phyloP scores from a whole-genome alignment of 2,113 vertebrate species.

The Chrysemys picta region DNA sequence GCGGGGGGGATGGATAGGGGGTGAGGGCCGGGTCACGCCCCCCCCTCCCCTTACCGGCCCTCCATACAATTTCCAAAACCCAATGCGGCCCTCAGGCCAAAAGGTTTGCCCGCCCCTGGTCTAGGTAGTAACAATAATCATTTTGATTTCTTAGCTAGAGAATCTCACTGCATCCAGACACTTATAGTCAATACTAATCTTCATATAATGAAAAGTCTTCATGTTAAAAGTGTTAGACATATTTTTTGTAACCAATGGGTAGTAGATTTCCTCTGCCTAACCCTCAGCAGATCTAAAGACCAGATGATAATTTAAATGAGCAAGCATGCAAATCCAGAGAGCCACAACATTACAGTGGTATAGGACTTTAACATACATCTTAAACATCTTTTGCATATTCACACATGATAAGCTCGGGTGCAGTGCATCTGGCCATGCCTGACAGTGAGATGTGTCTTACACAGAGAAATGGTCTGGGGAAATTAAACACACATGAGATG shows the following conservation, averaged over 20 bases:
- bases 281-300: background rate
- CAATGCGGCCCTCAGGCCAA: no score
- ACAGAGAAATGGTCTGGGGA: background rate
- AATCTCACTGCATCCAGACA: background rate
- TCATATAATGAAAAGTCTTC: background rate
- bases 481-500: slow-evolving; percentile 4
- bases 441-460: background rate
- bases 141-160: background rate
- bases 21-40: no score
- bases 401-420: background rate
- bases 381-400: background rate
- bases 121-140: background rate
- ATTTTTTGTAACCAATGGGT: background rate
- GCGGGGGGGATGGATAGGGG: no score
- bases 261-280: background rate
- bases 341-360: background rate
- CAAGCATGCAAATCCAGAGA: background rate
- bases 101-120: no score
- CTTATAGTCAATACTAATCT: background rate
- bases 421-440: background rate
- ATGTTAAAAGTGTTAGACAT: background rate
- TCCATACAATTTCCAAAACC: no score
- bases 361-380: background rate
- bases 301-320: background rate
- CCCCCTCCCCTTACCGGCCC: no score